Evolutionary conservation across 2,797 vertebrate species (phyloP), one percentile per base, ranked within the genome.

Genomic region (Florisuga fusca): DNA sequence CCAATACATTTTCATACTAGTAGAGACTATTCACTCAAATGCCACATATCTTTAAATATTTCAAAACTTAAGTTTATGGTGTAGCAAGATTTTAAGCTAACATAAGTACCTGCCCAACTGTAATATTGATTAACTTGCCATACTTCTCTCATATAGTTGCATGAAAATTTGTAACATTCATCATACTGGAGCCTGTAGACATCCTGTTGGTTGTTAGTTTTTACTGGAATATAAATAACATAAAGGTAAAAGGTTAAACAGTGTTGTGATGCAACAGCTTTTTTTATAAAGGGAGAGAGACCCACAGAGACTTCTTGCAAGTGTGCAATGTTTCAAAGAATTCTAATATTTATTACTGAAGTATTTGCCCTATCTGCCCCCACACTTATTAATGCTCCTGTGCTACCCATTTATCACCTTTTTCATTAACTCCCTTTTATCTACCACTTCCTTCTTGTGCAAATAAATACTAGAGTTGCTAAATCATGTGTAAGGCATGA

Each of bases 321-420:
- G 10, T 61, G n/a, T 73, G 45, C 55, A 61, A 33, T 0, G 1
- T 51, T 77, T 91, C 34, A 55, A 54, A 43, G 55, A 62, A n/a
- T 64, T 90, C 27, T 90, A 41, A 90, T 67, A 86, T 78, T 62
- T 76, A 72, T 74, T 96, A 87, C 25, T 43, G 15, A 95, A 45
- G 9, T 79, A 78, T 53, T 72, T 87, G 41, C 17, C 38, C 15
- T 59, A 45, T 57, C 62, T 85, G 27, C 33, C 23, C 20, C 27
- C 33, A 45, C 2, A 4, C 15, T 84, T 87, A 19, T 46, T 82
- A 53, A 43, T 75, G 31, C 12, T 63, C 16, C 61, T 61, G 31
- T 80, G 64, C 38, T 86, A 31, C 29, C 26, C 29, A 31, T 26
- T 83, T 62, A 64, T 58, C 64, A 74, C 7, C 1, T 17, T 87